These are phyloP conservation scores for Silurus glanis DNA, from an alignment of 2,113 vertebrate genomes.

Conservation along the genomic window DNA sequence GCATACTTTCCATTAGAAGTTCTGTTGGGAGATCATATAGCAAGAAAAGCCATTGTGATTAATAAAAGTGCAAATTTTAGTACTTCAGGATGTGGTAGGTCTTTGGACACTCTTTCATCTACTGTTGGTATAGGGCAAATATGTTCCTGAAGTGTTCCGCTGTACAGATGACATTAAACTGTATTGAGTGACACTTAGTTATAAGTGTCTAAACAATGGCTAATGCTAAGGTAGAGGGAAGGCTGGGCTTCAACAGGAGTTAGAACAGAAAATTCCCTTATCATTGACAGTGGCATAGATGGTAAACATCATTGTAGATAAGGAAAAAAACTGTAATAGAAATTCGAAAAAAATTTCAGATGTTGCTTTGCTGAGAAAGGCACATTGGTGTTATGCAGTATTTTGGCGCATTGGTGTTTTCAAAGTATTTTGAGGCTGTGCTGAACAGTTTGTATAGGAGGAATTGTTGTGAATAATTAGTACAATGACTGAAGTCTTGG, in stretches of 20 bases:
- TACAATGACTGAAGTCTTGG: not conserved
- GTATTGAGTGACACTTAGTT: not conserved
- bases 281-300: not conserved
- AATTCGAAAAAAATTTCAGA: not conserved
- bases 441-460: not conserved
- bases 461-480: not conserved
- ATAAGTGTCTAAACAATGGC: not conserved
- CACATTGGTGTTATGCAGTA: not conserved
- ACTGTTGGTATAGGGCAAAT: too few relatives aligned
- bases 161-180: not conserved
- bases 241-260: not conserved
- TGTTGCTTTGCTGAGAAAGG: not conserved
- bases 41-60: too few relatives aligned
- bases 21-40: too few relatives aligned
- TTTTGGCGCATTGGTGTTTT: too few relatives aligned
- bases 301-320: not conserved
- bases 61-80: too few relatives aligned
- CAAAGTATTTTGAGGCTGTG: not conserved
- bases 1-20: too few relatives aligned
- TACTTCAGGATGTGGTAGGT: too few relatives aligned
- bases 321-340: not conserved
- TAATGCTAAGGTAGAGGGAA: not conserved
- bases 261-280: not conserved
- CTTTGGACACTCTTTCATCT: too few relatives aligned
- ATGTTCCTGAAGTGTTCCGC: not conserved